These are phyloP conservation scores for Ostrea edulis DNA, from an alignment of 1,140 invertebrate species.

Conservation along the genomic window DNA sequence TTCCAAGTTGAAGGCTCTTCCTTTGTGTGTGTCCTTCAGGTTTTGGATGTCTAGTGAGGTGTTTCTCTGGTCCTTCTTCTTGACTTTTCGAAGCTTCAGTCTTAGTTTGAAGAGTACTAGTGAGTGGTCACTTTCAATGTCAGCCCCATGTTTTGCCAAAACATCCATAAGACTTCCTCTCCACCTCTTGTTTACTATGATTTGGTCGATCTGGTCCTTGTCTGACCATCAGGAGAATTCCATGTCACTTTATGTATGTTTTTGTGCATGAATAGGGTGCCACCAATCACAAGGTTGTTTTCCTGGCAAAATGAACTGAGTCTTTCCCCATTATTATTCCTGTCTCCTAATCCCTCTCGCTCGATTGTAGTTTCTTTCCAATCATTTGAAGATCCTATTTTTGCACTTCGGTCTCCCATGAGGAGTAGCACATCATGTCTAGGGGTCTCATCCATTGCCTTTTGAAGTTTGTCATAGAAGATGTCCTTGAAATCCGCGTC, in stretches of 20 bases:
- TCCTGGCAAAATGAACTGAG: no score
- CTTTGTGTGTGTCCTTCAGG: neutral
- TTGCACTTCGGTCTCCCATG: conserved; percentile 61
- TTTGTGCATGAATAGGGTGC: no score
- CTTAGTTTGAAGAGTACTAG: conserved; percentile 40
- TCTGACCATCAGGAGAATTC: no score
- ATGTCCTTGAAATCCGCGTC: conserved; percentile 42
- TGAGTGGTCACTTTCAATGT: conserved; percentile 59
- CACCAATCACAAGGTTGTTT: no score
- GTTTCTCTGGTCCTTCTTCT: neutral
- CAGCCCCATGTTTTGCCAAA: conserved; percentile 50
- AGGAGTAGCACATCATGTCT: conserved; percentile 54
- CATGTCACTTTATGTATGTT: no score
- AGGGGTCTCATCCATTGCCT: conserved; percentile 46
- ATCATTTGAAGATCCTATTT: no score
- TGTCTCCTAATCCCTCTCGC: conserved; percentile 44
- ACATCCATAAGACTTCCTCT: conserved; percentile 29
- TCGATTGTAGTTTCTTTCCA: conserved; percentile 55
- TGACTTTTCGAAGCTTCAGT: neutral
- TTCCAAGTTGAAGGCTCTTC: conserved; percentile 39
- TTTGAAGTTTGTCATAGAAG: conserved; percentile 60
- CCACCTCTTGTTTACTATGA: no score
- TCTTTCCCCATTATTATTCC: conserved; percentile 45
- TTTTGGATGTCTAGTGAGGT: conserved; percentile 21
- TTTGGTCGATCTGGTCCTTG: no score